phyloP scores from a whole-genome alignment of 2,797 vertebrate genomes.

The Peromyscus eremicus region DNA sequence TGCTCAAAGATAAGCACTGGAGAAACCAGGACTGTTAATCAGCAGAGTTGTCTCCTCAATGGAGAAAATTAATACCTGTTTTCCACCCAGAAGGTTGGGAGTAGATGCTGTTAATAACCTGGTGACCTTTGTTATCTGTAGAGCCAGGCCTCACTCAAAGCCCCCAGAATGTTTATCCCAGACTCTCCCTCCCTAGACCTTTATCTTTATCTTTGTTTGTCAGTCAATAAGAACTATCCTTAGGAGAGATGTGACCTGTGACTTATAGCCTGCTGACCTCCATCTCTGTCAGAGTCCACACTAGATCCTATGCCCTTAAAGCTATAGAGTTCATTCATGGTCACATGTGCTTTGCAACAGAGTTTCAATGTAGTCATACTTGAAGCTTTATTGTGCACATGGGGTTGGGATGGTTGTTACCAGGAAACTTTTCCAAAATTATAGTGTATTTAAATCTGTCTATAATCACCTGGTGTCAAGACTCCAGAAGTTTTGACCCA shows the following conservation, averaged over 20 bases:
- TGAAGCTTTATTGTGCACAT: neutral
- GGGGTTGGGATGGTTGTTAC: neutral
- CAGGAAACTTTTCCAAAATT: neutral
- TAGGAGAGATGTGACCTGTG: neutral
- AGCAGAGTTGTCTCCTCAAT: neutral
- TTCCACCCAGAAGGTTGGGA: neutral
- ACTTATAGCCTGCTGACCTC: neutral
- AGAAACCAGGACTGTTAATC: neutral
- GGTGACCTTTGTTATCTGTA: neutral
- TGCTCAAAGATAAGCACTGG: neutral
- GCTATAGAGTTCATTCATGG: neutral
- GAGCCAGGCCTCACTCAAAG: neutral
- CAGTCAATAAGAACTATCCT: neutral
- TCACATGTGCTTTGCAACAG: neutral
- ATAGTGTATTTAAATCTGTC: neutral
- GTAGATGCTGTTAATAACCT: neutral
- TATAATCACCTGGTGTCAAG: neutral
- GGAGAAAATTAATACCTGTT: neutral
- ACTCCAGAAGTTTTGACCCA: neutral
- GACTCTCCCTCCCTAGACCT: neutral
- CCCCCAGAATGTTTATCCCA: neutral
- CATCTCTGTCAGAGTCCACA: neutral
- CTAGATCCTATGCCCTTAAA: neutral
- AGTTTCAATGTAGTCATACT: neutral
- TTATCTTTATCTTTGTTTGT: neutral